Evolutionary conservation across 2,113 vertebrate species (phyloP).

Genomic region (Elaphurus davidianus): DNA sequence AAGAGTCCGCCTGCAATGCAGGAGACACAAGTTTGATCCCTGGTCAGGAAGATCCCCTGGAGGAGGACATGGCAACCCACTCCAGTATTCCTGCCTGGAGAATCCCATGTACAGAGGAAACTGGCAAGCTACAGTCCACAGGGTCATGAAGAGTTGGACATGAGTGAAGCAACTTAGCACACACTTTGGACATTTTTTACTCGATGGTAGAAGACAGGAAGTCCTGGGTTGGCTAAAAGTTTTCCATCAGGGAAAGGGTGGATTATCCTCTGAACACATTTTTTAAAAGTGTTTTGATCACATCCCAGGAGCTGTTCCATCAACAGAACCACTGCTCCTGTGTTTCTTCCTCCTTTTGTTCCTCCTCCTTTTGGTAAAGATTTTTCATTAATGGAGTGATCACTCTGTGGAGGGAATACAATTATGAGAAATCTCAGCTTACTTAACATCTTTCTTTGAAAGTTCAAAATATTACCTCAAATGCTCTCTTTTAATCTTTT

Average conservation of each 20-base stretch:
- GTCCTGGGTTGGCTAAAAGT: not conserved
- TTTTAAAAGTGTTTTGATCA: not conserved
- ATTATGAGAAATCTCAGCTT: not conserved
- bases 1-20: not conserved
- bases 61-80: not conserved
- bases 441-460: not conserved
- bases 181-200: not conserved
- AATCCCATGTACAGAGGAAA: not conserved
- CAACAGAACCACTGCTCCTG: not conserved
- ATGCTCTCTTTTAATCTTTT: not conserved
- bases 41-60: not conserved
- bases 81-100: not conserved
- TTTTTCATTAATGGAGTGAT: not conserved
- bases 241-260: not conserved
- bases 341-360: too few species aligned
- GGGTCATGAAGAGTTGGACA: not conserved
- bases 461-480: not conserved
- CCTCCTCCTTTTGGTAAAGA: not conserved
- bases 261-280: not conserved
- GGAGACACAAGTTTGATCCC: not conserved
- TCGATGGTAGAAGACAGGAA: not conserved
- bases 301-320: not conserved
- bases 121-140: not conserved
- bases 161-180: not conserved
- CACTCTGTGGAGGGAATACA: too few species aligned